Base-by-base conservation (phyloP, 1,140 invertebrate species). In the Zaprionus lachaisei region DNA sequence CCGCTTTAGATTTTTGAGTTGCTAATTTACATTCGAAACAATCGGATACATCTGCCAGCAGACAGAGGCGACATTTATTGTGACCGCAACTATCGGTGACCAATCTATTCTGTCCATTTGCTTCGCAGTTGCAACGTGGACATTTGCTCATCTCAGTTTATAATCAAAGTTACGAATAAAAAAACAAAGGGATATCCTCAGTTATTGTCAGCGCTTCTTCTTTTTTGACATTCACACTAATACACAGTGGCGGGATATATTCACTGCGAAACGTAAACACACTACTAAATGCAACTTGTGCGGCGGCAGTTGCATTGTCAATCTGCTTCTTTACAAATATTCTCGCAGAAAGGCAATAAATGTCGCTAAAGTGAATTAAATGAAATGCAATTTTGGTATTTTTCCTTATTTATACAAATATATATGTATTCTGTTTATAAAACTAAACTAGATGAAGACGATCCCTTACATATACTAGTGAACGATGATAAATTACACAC, bases 31-130 rank as follows among this genome's bases (percentile, higher is more conserved):
- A 91, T n/a, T 92, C 77, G 9, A 70, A 70, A 74, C 94, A 94
- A 66, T 93, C 93, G 20, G 91, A 75, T 28, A 93, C 93, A 82
- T 94, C 94, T 6, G 92, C 91, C n/a, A 94, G 74, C 22, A 94
- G 79, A 64, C 94, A 94, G 15, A 92, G 77, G 80, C 94, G 94
- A 84, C 94, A 94, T 72, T 94, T 94, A n/a, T 92, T 85, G 81
- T 94, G 94, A 5, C 94, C 94, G 85, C 94, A 94, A 54, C 91
- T 94, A 62, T 94, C 94, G 2, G 93, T 94, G 4, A 94, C 94
- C 47, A 94, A 77, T 4, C 94, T 93, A 79, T 95, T 93, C 91
- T 93, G 55, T 38, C 86, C 86, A 31, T 55, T 70, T 24, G 80
- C 71, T n/a, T 76, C 82, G 14, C 80, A 80, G 14, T 75, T 56